These are phyloP conservation scores for Oreochromis aureus DNA, from an alignment of 2,113 vertebrate genomes.

Conservation along the genomic window DNA sequence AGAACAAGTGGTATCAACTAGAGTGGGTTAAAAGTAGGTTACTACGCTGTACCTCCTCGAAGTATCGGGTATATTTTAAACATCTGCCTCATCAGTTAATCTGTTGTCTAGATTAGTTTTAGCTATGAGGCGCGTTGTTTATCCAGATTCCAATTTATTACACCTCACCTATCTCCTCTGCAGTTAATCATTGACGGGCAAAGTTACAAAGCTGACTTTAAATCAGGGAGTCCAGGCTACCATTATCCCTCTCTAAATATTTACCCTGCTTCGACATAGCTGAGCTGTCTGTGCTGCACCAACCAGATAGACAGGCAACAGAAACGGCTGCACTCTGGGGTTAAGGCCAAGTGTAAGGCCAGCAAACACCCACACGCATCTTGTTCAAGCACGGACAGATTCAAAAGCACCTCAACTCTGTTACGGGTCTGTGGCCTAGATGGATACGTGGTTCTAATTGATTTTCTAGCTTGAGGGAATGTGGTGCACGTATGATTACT, in stretches of 20 bases:
- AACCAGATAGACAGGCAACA: conserved; percentile 37
- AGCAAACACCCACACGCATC: neutral
- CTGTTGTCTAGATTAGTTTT: neutral
- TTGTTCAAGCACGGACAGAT: neutral
- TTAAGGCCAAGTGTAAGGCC: conserved; percentile 32
- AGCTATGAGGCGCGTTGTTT: neutral
- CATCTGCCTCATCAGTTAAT: neutral
- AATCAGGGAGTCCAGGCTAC: conserved; percentile 47
- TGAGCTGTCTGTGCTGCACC: conserved; percentile 41
- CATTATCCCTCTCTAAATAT: conserved; percentile 64
- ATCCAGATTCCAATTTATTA: neutral
- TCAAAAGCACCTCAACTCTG: neutral
- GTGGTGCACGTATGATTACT: conserved; percentile 5
- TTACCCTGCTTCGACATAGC: conserved; percentile 57
- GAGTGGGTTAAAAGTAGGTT: neutral
- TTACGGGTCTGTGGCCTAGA: neutral
- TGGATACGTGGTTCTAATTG: conserved; percentile 10
- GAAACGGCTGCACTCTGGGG: neutral
- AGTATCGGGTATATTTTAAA: neutral
- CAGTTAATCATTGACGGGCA: conserved; percentile 48
- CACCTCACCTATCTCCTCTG: neutral
- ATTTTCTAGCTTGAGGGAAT: conserved; percentile 12
- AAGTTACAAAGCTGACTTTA: conserved; percentile 35
- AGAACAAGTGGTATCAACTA: neutral
- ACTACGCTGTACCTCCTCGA: neutral